These are phyloP conservation scores for Metopolophium dirhodum DNA, from an alignment of 1,140 invertebrate genomes.

Conservation along the genomic window DNA sequence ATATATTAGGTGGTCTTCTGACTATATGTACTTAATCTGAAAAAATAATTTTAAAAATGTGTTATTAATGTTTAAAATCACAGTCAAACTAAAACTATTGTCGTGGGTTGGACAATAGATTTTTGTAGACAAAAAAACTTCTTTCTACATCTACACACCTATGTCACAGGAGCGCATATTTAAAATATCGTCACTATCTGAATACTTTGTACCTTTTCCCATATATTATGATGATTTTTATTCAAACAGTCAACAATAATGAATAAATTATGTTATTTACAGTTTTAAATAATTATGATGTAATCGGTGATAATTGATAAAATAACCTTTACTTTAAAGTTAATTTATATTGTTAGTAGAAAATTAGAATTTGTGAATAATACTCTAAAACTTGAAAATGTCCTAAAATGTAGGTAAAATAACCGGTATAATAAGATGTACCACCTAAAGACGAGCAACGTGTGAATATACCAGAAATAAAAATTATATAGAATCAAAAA, in stretches of 20 bases:
- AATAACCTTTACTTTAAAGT: not conserved
- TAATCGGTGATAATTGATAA: not conserved
- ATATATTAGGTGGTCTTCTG: too few relatives aligned
- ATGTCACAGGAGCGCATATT: too few relatives aligned
- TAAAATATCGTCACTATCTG: not conserved
- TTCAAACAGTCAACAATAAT: not conserved
- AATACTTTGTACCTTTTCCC: too few relatives aligned
- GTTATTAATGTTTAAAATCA: not conserved
- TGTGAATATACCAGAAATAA: not conserved
- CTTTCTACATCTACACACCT: too few relatives aligned
- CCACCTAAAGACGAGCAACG: not conserved
- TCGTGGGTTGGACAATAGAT: too few relatives aligned
- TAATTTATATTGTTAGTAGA: not conserved
- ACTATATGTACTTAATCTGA: too few relatives aligned
- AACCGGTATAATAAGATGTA: not conserved
- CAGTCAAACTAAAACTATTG: not conserved
- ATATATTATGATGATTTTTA: too few relatives aligned
- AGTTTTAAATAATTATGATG: too few relatives aligned
- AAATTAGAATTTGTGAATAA: not conserved
- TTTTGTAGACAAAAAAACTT: too few relatives aligned
- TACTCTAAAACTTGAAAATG: not conserved
- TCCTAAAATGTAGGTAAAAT: not conserved
- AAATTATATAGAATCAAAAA: not conserved
- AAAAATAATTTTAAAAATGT: too few relatives aligned
- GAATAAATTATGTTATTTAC: not conserved